Base-by-base conservation (phyloP, 2,888 invertebrate genomes). In the Epirrita christyi region DNA sequence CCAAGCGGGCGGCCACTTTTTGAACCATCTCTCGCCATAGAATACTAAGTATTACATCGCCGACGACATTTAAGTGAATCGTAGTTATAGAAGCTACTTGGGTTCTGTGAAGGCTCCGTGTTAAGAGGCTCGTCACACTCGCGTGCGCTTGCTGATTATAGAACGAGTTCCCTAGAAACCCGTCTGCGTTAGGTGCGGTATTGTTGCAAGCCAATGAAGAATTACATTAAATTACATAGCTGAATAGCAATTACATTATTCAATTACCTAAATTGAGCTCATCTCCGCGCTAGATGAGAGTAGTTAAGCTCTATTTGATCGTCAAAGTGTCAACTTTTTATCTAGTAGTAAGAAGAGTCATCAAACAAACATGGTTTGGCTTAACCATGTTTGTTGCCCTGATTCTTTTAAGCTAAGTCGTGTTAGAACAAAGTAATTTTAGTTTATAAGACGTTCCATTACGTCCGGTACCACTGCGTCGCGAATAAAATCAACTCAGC, bases 1-100 rank as follows among this genome's bases (percentile, higher is more conserved):
- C 14, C 28, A 51, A 55, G 55, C 43, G 46, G 9, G 50, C 59
- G 51, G 54, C 32, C 7, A 27, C 52, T 57, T 59, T 63, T 57
- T 52, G 51, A 52, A 44, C 44, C 13, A 13, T 43, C 3, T 14
- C 3, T 14, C 8, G 9, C 13, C 8, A 38, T 1, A 36, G 38
- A 38, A 13, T 38, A 38, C 38, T 14, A 14, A 14, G 6, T 38
- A 38, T 14, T 38, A 38, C 41, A 1, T 7, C 37, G 43, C 27
- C 40, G 29, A 40, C 49, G 14, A 38, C 50, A 37, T 21, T 40
- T 40, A 10, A 38, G 14, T 32, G 46, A 32, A 36, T 55, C 48
- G 45, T 27, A 28, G 34, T 44, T 3, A n/a, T n/a, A 4, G 21
- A 3, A 21, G 2, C 21, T 21, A 21, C 21, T 2, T 21, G 2